Percentiles rank a stretch among this genome's conserved stretches.
phyloP scores from a whole-genome alignment of 2,113 vertebrate species.

The Falcunculus frontatus region DNA sequence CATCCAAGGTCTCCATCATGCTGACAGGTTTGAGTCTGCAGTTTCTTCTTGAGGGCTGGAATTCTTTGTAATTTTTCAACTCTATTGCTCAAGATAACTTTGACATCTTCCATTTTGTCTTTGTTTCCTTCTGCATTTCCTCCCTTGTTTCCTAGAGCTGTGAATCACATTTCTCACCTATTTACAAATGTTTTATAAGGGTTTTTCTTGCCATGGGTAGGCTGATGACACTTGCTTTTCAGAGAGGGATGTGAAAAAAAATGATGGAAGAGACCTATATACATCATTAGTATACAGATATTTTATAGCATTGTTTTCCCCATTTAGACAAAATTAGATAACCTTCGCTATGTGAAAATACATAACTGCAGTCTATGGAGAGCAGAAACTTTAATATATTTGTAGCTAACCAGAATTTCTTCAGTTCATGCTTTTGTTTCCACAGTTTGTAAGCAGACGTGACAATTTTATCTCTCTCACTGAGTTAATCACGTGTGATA shows the following conservation, averaged over 20 bases:
- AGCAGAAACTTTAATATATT: not conserved
- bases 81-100: not conserved
- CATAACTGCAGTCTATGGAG: not conserved
- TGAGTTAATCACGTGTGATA: not conserved
- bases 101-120: not conserved
- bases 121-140: not conserved
- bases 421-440: not conserved
- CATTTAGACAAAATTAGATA: not conserved
- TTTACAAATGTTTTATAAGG: not conserved
- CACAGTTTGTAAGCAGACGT: not conserved
- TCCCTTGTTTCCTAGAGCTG: not conserved
- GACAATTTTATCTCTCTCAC: not conserved
- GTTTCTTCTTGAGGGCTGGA: not conserved
- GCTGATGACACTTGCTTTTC: not conserved
- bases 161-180: not conserved
- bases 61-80: not conserved
- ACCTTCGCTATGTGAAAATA: not conserved
- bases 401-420: not conserved
- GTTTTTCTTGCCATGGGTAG: not conserved
- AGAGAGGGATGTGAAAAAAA: not conserved
- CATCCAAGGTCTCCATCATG: not conserved
- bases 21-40: not conserved
- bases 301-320: not conserved
- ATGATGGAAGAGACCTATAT: not conserved
- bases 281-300: not conserved